Evolutionary conservation across 2,113 vertebrate genomes (phyloP).

Genomic region (Scytalopus superciliaris): DNA sequence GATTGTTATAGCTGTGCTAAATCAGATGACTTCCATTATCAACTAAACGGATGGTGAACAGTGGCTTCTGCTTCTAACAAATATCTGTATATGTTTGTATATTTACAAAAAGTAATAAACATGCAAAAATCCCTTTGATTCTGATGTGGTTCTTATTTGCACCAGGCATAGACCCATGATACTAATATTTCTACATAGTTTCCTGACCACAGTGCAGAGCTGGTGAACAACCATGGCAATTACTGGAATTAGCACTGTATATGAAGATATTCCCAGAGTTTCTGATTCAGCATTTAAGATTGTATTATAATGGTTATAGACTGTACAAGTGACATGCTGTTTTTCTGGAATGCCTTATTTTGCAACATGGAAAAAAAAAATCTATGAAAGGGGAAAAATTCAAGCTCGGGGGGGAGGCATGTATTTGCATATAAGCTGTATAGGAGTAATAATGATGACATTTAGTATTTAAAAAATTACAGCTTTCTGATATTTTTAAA

Average conservation of each 20-base stretch:
- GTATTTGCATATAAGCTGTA: neutral
- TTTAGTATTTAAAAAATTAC: neutral
- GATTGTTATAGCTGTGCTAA: neutral
- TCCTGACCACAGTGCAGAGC: neutral
- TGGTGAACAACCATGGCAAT: neutral
- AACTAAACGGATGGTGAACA: neutral
- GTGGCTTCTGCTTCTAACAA: neutral
- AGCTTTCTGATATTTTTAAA: constrained; percentile 20
- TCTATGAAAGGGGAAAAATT: neutral
- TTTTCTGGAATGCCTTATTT: neutral
- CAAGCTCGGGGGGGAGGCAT: neutral
- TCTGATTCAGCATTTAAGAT: neutral
- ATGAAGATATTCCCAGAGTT: neutral
- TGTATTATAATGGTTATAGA: neutral
- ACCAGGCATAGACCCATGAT: neutral
- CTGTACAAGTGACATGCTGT: neutral
- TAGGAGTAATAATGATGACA: neutral
- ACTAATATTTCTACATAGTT: neutral
- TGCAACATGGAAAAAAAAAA: neutral
- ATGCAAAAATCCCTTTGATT: neutral
- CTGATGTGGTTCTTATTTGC: neutral
- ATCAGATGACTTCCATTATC: neutral
- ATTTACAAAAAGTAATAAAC: neutral
- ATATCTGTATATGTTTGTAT: neutral
- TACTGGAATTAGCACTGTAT: neutral